phyloP scores from a whole-genome alignment of 2,888 invertebrate species.

The Epinotia ramella region DNA sequence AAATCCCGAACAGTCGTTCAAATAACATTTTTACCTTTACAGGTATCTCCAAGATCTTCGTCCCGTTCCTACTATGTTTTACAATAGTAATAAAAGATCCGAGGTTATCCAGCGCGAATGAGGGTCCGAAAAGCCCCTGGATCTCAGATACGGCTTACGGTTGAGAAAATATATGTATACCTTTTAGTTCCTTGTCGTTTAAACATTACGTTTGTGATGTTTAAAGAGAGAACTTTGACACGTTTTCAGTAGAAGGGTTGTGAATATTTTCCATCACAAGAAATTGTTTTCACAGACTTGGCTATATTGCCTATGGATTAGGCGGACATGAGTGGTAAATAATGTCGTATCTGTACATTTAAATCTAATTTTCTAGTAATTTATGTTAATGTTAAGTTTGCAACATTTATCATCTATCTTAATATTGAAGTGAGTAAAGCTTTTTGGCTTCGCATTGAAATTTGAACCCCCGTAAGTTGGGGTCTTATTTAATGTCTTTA shows the following conservation, averaged over 20 bases:
- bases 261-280: neutral
- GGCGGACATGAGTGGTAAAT: too few species aligned
- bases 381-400: too few species aligned
- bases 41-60: constrained; percentile 49
- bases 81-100: constrained; percentile 65
- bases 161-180: neutral
- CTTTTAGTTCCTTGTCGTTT: constrained; percentile 6
- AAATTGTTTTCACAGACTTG: too few species aligned
- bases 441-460: too few species aligned
- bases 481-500: too few species aligned
- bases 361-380: too few species aligned
- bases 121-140: constrained; percentile 58
- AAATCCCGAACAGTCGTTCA: constrained; percentile 15
- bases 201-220: neutral
- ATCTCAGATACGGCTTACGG: constrained; percentile 56
- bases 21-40: constrained; percentile 41
- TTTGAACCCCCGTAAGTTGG: too few species aligned
- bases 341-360: too few species aligned
- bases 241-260: neutral
- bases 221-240: neutral
- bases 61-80: constrained; percentile 55
- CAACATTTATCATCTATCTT: too few species aligned
- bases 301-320: too few species aligned
- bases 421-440: too few species aligned
- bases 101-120: constrained; percentile 58